These are phyloP conservation scores for Cephonodes hylas DNA, from an alignment of 2,888 invertebrate genomes.

Conservation along the genomic window DNA sequence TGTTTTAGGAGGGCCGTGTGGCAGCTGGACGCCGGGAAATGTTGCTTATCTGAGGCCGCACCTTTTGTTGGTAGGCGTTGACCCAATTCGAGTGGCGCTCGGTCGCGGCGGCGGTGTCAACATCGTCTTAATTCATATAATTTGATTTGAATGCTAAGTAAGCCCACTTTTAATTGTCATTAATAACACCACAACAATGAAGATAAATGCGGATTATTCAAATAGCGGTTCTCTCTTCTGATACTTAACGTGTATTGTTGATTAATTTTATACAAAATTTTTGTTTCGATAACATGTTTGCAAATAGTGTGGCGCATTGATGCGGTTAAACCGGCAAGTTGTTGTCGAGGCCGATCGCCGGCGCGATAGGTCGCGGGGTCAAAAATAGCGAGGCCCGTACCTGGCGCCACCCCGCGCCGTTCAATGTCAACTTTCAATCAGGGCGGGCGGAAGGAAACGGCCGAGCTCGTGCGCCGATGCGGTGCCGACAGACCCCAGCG, in stretches of 20 bases:
- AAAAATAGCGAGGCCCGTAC: constrained; percentile 76
- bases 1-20: constrained; percentile 68
- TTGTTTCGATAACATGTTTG: constrained; percentile 45
- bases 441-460: constrained; percentile 70
- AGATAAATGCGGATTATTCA: background rate
- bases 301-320: constrained; percentile 68
- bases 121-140: constrained; percentile 58
- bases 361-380: constrained; percentile 76
- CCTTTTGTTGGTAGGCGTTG: constrained; percentile 78
- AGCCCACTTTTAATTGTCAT: background rate
- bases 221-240: too few species aligned
- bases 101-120: constrained; percentile 54
- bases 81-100: constrained; percentile 74
- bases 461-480: constrained; percentile 63
- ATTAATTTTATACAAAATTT: background rate
- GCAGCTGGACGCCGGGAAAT: constrained; percentile 72
- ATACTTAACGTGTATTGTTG: too few species aligned
- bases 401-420: constrained; percentile 73
- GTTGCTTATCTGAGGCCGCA: constrained; percentile 76
- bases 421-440: constrained; percentile 80
- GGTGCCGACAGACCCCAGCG: constrained; percentile 35
- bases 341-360: constrained; percentile 75
- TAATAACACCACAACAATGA: background rate
- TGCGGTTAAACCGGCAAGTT: constrained; percentile 73
- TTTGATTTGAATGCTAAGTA: constrained; percentile 43